These are phyloP conservation scores for Ataeniobius toweri DNA, from an alignment of 2,797 vertebrate genomes.

Conservation along the genomic window DNA sequence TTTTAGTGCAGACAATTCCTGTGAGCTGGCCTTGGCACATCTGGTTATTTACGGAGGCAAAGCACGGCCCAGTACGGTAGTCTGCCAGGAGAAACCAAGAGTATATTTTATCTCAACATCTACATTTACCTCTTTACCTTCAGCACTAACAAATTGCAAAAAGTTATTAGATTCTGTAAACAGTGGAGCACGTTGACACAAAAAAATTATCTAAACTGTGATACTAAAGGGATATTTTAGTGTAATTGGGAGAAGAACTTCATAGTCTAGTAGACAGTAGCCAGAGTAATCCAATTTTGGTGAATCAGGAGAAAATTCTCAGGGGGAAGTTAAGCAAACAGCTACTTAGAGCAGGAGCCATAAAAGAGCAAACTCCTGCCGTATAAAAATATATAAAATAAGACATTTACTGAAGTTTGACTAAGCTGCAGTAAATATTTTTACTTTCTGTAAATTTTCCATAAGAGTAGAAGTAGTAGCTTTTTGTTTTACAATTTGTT, in stretches of 20 bases:
- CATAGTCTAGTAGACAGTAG: neutral
- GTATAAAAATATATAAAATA: neutral
- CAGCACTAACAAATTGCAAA: neutral
- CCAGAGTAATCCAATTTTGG: neutral
- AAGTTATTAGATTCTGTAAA: neutral
- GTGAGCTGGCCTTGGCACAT: conserved; percentile 99
- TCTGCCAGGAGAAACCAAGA: conserved; percentile 79
- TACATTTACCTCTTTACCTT: neutral
- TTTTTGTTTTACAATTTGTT: neutral
- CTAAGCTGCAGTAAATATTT: neutral
- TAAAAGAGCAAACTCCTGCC: neutral
- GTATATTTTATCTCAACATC: conserved; percentile 16
- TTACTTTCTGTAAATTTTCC: neutral
- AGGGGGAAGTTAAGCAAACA: neutral
- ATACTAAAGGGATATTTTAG: neutral
- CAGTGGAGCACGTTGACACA: neutral
- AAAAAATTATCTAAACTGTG: neutral
- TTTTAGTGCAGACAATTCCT: conserved; percentile 98
- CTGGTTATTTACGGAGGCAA: conserved; percentile 95
- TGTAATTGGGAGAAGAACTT: neutral
- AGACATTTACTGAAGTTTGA: neutral
- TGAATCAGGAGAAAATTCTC: neutral
- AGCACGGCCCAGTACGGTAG: conserved; percentile 97
- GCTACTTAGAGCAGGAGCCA: neutral
- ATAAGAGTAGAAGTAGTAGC: neutral